Conservation (phyloP, 1,140 invertebrate species). For the Heliothis virescens region DNA sequence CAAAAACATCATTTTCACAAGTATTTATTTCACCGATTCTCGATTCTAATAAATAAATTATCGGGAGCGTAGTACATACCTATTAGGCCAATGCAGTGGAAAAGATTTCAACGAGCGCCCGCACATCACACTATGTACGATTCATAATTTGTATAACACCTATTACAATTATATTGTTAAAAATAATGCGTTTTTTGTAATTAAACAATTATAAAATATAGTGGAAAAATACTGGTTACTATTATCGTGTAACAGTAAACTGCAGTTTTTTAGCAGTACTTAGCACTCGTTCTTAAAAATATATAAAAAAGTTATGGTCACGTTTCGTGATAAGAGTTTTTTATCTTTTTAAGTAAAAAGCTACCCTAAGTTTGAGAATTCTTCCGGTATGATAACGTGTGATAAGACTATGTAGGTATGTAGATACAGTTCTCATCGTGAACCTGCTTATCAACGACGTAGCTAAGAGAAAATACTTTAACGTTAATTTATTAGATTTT, state of each 20-base stretch:
- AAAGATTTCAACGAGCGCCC: conserved; percentile 46
- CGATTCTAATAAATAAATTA: neutral
- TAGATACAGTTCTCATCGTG: no score
- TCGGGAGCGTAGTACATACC: neutral
- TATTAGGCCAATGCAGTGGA: conserved; percentile 30
- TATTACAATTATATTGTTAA: no score
- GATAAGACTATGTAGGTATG: neutral
- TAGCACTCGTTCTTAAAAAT: neutral
- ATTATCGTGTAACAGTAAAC: no score
- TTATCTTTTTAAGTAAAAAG: neutral
- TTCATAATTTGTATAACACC: no score
- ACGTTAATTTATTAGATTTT: neutral
- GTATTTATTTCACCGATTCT: neutral
- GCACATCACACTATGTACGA: no score
- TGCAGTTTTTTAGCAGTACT: neutral
- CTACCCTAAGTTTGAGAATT: conserved; percentile 10
- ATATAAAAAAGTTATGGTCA: neutral
- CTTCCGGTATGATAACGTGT: neutral
- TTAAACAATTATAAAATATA: no score
- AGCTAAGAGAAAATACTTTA: neutral
- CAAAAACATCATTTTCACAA: no score
- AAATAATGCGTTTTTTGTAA: no score
- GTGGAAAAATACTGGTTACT: no score
- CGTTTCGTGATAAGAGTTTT: neutral
- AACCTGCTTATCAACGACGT: neutral